Percentiles rank a stretch among this genome's conserved stretches.
Evolutionary conservation across 2,113 vertebrate species (phyloP).

Genomic region (Corythornis vintsioides): DNA sequence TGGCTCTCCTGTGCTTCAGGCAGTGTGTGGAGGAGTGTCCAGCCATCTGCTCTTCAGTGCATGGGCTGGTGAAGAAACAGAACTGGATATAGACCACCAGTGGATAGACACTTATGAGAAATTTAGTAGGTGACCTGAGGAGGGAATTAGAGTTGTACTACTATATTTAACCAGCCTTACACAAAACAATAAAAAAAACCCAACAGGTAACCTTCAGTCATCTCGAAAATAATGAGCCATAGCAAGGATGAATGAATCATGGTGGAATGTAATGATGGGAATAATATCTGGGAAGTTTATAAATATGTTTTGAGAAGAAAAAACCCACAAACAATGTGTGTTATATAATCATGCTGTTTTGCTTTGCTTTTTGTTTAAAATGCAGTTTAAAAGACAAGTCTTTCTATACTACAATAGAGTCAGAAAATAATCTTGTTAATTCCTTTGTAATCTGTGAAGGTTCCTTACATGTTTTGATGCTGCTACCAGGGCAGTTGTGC

Average conservation of each 20-base stretch:
- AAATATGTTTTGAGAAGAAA: accelerated
- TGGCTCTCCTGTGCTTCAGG: accelerated
- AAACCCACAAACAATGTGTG: neutral
- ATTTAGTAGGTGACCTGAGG: neutral
- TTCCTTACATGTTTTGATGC: neutral
- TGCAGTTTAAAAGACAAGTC: neutral
- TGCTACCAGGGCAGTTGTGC: neutral
- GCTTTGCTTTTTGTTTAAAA: neutral
- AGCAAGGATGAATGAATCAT: neutral
- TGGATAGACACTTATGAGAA: neutral
- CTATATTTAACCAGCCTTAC: neutral
- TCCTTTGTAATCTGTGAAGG: neutral
- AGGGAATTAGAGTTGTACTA: neutral
- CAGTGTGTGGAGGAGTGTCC: accelerated
- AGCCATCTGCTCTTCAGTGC: accelerated
- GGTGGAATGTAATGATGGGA: neutral
- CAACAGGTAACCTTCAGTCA: neutral
- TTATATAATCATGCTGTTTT: neutral
- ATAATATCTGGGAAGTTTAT: neutral
- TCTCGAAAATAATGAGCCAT: neutral
- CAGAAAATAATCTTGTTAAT: neutral
- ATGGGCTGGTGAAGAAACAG: accelerated
- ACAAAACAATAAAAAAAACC: neutral
- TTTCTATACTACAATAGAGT: neutral
- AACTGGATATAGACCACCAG: accelerated